A percentile compares a stretch with the other conserved stretches of the same genome.
phyloP scores from a whole-genome alignment of 2,113 vertebrate species.

The Sander vitreus region DNA sequence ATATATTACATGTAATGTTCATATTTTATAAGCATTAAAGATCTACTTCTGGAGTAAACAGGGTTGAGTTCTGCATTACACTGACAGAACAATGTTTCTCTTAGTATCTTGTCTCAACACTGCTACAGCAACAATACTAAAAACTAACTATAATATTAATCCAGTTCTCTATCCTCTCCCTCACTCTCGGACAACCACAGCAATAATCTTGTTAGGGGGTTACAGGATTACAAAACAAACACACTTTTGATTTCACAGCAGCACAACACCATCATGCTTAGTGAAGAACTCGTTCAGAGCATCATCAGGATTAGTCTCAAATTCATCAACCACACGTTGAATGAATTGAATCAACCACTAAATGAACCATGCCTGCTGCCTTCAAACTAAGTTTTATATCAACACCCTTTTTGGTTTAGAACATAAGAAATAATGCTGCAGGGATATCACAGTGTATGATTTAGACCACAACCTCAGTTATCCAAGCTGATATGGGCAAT shows the following conservation, averaged over 20 bases:
- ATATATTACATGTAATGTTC: neutral
- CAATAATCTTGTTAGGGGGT: constrained; percentile 56
- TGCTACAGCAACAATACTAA: constrained; percentile 34
- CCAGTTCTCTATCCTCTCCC: constrained; percentile 38
- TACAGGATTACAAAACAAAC: constrained; percentile 56
- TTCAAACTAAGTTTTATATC: neutral
- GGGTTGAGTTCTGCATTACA: constrained; percentile 5
- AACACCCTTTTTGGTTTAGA: neutral
- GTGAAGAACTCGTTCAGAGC: constrained; percentile 4
- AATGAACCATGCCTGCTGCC: neutral
- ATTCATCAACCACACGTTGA: constrained; percentile 28
- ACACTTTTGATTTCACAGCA: constrained; percentile 39
- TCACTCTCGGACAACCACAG: constrained; percentile 24
- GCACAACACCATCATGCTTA: constrained; percentile 13
- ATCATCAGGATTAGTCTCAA: constrained; percentile 13
- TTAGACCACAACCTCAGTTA: neutral
- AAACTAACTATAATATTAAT: constrained; percentile 57
- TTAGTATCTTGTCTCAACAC: constrained; percentile 58
- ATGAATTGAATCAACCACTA: neutral
- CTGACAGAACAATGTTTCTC: constrained; percentile 11
- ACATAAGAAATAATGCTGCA: neutral
- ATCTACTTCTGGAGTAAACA: neutral
- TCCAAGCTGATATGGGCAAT: neutral
- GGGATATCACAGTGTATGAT: neutral
- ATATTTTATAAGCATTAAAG: neutral